These are phyloP conservation scores for Phyllopteryx taeniolatus DNA, from an alignment of 2,113 vertebrate species.

Conservation along the genomic window DNA sequence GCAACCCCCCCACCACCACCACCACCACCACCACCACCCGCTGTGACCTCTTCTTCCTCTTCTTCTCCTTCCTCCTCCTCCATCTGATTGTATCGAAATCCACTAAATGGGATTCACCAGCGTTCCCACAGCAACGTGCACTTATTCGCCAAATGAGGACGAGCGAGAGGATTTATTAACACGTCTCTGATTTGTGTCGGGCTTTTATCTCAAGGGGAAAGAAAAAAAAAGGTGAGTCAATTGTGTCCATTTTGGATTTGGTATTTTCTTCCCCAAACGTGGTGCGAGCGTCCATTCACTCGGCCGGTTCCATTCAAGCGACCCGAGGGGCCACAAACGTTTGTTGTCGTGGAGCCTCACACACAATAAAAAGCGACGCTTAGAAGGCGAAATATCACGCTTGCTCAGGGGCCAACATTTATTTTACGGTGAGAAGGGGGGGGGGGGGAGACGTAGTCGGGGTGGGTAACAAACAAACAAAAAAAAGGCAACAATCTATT, in stretches of 20 bases:
- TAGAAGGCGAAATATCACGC: not conserved
- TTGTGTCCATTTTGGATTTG: accelerated
- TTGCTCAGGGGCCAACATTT: not conserved
- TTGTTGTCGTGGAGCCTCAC: not conserved
- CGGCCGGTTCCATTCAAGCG: constrained; percentile 56
- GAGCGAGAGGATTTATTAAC: constrained; percentile 51
- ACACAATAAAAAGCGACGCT: constrained; percentile 4
- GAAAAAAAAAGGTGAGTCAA: constrained; percentile 58
- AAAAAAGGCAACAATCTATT: constrained; percentile 46
- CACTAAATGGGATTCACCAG: constrained; percentile 66
- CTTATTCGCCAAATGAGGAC: constrained; percentile 59
- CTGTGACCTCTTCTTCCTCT: constrained; percentile 55
- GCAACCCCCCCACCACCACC: constrained; percentile 7
- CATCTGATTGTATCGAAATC: constrained; percentile 35
- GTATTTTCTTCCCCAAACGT: constrained; percentile 12
- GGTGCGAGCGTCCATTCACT: constrained; percentile 7
- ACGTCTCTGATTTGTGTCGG: constrained; percentile 56
- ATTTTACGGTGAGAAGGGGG: not conserved
- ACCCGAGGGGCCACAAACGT: constrained; percentile 23
- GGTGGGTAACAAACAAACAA: constrained; percentile 9
- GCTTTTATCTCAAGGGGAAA: constrained; percentile 50
- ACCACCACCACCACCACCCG: constrained; percentile 29
- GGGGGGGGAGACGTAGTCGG: not conserved
- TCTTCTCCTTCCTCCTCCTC: constrained; percentile 7
- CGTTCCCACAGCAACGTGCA: constrained; percentile 46